Evolutionary conservation across 2,113 vertebrate genomes (phyloP).

Genomic region (Pipa parva): DNA sequence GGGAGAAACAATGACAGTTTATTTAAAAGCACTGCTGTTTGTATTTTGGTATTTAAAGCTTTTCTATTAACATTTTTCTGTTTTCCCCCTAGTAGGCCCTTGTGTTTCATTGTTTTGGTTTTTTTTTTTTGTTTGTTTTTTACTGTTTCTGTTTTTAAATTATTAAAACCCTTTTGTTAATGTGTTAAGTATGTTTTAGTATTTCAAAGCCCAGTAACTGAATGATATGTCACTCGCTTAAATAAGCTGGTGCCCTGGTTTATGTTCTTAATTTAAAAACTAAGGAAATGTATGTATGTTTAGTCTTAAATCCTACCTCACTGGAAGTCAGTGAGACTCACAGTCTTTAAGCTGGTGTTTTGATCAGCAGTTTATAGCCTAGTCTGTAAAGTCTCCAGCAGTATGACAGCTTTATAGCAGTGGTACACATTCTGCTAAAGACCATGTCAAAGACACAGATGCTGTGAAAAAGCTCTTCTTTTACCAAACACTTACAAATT

Average conservation of each 20-base stretch:
- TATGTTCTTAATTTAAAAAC: conserved; percentile 13
- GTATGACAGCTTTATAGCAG: not conserved
- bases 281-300: not conserved
- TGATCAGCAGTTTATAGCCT: conserved; percentile 37
- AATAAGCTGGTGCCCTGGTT: not conserved
- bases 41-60: no score
- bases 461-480: conserved; percentile 9
- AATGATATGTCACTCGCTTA: no score
- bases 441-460: conserved; percentile 33
- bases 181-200: no score
- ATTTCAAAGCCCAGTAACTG: no score
- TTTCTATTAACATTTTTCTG: no score
- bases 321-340: conserved; percentile 30
- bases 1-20: no score
- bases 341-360: conserved; percentile 39
- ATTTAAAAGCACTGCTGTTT: no score
- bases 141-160: no score
- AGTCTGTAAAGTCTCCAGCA: conserved; percentile 22
- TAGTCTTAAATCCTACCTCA: conserved; percentile 33
- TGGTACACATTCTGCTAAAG: conserved; percentile 31
- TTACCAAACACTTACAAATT: conserved; percentile 28
- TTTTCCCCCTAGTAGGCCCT: no score
- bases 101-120: no score
- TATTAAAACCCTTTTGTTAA: no score
- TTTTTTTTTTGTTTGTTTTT: no score